Percentiles rank a stretch among this genome's conserved stretches.
These are phyloP conservation scores for Pantherophis alleghaniensis DNA, from an alignment of 2,797 vertebrate species.

Conservation along the genomic window DNA sequence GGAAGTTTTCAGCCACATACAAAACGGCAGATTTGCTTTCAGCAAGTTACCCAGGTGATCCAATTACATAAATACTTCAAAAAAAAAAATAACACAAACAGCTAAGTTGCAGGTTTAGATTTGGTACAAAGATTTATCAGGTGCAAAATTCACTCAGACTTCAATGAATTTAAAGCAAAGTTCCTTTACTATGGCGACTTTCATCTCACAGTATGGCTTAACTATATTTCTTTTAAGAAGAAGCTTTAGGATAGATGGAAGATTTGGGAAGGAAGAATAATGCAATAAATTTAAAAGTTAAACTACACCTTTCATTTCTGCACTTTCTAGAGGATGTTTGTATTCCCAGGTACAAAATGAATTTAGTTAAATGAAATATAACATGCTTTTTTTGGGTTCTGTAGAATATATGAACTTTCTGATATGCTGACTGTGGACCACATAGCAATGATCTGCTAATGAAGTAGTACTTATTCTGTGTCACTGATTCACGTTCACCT, in stretches of 20 bases:
- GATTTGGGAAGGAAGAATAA: neutral
- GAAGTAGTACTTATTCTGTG: neutral
- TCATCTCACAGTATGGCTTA: neutral
- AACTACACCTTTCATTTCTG: neutral
- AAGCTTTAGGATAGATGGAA: neutral
- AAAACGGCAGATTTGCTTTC: neutral
- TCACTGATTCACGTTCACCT: neutral
- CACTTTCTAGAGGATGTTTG: neutral
- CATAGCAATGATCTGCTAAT: neutral
- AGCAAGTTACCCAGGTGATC: neutral
- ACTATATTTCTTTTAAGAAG: neutral
- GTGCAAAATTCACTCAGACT: neutral
- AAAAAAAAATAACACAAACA: neutral
- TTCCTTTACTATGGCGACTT: neutral
- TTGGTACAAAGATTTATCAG: neutral
- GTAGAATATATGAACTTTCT: neutral
- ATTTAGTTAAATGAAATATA: neutral
- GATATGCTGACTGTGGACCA: neutral
- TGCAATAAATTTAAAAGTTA: neutral
- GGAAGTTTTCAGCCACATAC: neutral
- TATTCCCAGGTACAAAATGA: neutral
- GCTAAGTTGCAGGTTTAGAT: neutral
- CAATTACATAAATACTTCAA: neutral
- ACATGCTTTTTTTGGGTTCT: neutral
- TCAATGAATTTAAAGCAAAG: neutral